Conservation (phyloP, 37 sponge, comb jelly and placozoan genomes). For the Haliclona indistincta region DNA sequence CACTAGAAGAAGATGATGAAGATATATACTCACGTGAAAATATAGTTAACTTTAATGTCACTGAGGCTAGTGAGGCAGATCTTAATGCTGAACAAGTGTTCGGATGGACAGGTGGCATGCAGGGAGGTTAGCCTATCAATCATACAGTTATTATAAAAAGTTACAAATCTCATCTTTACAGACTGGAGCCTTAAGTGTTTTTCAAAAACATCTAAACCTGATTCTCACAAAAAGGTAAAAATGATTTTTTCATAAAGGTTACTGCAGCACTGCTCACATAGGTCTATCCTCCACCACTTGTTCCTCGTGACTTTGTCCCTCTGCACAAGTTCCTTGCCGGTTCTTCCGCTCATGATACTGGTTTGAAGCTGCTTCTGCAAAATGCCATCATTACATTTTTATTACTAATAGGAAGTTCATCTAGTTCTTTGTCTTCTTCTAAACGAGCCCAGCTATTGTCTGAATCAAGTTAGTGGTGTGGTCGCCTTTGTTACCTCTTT, state of each 20-base stretch:
- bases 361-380: no score
- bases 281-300: slow-evolving; percentile 48
- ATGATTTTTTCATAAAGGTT: slow-evolving; percentile 50
- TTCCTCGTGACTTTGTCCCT: slow-evolving; percentile 63
- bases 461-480: neutral
- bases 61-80: slow-evolving; percentile 52
- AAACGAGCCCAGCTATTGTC: neutral
- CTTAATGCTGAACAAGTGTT: slow-evolving; percentile 40
- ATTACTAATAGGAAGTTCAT: no score
- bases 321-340: slow-evolving; percentile 42
- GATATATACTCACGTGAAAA: slow-evolving; percentile 78
- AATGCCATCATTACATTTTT: no score
- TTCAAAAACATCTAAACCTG: neutral
- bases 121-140: slow-evolving; percentile 28
- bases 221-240: slow-evolving; percentile 26
- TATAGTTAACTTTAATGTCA: slow-evolving; percentile 51
- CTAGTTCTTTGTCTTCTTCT: neutral
- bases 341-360: no score
- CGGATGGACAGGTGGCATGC: slow-evolving; percentile 75
- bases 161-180: neutral
- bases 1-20: slow-evolving; percentile 86
- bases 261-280: neutral
- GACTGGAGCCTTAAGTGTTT: neutral
- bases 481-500: no score
- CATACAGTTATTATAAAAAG: neutral